Conservation (phyloP, 2,113 vertebrate species). For the Melanostigma gelatinosum region DNA sequence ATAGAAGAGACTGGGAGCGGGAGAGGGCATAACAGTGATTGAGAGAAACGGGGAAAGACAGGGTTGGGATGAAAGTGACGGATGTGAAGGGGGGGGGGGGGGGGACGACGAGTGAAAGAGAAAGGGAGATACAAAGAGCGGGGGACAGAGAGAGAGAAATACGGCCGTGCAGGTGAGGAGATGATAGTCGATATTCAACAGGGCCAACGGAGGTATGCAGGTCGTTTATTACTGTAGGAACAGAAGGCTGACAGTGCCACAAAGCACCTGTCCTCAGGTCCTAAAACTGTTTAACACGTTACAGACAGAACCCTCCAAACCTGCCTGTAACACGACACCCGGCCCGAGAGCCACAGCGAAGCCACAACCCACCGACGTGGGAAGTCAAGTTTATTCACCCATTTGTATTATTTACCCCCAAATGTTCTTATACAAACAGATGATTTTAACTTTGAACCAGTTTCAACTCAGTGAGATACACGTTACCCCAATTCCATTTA, state of each 20-base stretch:
- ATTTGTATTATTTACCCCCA: background rate
- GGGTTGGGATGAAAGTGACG: constrained; percentile 21
- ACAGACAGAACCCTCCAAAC: constrained; percentile 60
- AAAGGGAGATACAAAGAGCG: constrained; percentile 44
- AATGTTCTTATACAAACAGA: background rate
- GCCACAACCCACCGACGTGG: constrained; percentile 16
- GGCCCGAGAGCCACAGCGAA: constrained; percentile 37
- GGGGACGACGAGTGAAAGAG: constrained; percentile 13
- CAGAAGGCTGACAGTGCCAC: constrained; percentile 69
- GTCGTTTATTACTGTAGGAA: constrained; percentile 67
- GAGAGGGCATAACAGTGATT: background rate
- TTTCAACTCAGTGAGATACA: background rate
- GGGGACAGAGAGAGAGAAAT: constrained; percentile 3
- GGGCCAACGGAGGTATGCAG: constrained; percentile 55
- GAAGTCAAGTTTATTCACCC: constrained; percentile 15
- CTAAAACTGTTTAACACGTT: constrained; percentile 68
- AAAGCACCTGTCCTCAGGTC: constrained; percentile 73
- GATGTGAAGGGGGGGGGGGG: background rate
- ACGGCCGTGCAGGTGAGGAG: constrained; percentile 30
- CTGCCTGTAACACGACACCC: constrained; percentile 64
- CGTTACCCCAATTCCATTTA: rapidly evolving
- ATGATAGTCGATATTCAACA: constrained; percentile 66
- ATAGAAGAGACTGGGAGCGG: background rate
- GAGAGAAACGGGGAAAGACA: constrained; percentile 4
- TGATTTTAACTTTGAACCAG: background rate